Evolutionary conservation across 2,113 vertebrate species (phyloP), one percentile per base, ranked within the genome.

Genomic region (Dascyllus trimaculatus): DNA sequence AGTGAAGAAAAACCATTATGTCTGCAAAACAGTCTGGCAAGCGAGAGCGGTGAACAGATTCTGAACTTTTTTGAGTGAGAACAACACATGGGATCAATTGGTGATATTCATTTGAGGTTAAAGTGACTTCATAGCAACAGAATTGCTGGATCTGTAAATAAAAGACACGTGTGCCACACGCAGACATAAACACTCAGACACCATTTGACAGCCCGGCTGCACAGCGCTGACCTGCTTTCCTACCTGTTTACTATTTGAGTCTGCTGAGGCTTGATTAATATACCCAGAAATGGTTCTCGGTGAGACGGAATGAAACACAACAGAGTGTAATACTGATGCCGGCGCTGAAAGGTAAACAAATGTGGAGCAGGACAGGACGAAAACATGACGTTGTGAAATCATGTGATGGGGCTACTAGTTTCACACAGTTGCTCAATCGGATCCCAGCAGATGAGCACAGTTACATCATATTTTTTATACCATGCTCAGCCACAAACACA

Each of bases 301-400:
- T 25, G 29, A 22, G 45, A 21, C 56, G 52, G 17, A 69, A 52
- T 64, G 45, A 63, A 57, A 57, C 43, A 71, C 45, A 63, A 38
- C 48, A 69, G 58, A 70, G 57, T 45, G 45, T 6, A 35, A 35
- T 25, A 11, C 43, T 24, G 21, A 40, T 4, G 25, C 21, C 5
- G 4, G 25, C 10, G 48, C 57, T 24, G 43, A 45, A 48, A 71
- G 66, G 69, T 79, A 85, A 85, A 87, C 73, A 87, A 71, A 80
- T 58, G 67, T 40, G 57, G 29, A 67, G 56, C 45, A 6, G 75
- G 69, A 70, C 68, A 59, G 72, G 45, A 62, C 64, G 75, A 85
- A 68, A 78, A 71, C 75, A 84, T 1, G 19, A 11, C 35, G 65
- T 91, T 91, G 89, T 81, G 85, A 91, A 91, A 88, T 73, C 1